Conservation (phyloP, 2,113 vertebrate genomes). For the Etheostoma spectabile region DNA sequence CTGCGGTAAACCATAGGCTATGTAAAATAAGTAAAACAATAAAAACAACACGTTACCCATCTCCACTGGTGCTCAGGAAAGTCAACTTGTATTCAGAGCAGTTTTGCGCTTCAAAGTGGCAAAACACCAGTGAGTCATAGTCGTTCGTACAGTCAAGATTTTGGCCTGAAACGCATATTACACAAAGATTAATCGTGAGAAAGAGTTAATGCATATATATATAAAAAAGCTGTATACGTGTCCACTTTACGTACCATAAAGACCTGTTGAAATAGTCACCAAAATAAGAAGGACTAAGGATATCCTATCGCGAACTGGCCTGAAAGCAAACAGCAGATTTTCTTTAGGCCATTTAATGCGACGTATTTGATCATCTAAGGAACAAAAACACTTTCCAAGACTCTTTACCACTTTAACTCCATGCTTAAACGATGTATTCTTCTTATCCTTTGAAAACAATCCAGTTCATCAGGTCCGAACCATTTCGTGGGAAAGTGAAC, state of each 20-base stretch:
- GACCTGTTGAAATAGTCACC: not conserved
- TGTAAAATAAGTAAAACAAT: not conserved
- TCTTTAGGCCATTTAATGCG: not conserved
- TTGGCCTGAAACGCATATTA: not conserved
- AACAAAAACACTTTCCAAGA: too few species aligned
- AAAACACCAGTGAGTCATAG: conserved; percentile 16
- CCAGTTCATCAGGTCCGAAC: not conserved
- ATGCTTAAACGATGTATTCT: not conserved
- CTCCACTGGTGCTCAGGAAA: accelerated
- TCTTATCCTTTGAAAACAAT: not conserved
- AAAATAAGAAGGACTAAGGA: conserved; percentile 1
- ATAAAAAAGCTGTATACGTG: too few species aligned
- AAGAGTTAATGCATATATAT: not conserved
- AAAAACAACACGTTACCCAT: conserved; percentile 16
- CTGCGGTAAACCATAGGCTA: not conserved
- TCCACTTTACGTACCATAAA: conserved; percentile 5
- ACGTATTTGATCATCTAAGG: not conserved
- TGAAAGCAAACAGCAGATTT: conserved; percentile 1
- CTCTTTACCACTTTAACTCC: not conserved
- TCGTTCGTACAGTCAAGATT: conserved; percentile 70
- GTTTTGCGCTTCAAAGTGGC: conserved; percentile 44
- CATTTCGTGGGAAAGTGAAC: too few species aligned
- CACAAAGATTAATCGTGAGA: accelerated
- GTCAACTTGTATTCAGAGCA: conserved; percentile 66
- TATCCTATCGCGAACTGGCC: not conserved